Evolutionary conservation across 23 tunicate species (phyloP).

Genomic region (Trididemnum clinides): DNA sequence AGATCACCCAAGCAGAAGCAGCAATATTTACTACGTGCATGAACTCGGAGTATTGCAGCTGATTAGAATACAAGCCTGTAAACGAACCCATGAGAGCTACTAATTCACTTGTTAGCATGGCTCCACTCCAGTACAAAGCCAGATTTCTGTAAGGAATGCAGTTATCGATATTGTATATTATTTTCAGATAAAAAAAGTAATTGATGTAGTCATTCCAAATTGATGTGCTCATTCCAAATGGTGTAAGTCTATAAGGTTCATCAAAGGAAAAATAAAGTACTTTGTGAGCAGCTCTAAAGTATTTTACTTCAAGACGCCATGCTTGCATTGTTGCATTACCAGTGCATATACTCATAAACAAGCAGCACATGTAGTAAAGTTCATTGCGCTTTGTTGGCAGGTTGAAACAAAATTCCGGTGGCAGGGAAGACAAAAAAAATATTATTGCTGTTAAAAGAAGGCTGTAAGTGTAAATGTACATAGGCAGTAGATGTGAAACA

Average conservation of each 20-base stretch:
- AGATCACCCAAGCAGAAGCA: conserved; percentile 54
- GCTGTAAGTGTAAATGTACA: conserved; percentile 10
- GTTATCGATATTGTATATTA: conserved; percentile 68
- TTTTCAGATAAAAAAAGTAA: conserved; percentile 42
- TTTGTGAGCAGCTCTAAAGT: not conserved
- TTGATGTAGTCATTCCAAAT: conserved; percentile 63
- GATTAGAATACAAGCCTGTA: conserved; percentile 42
- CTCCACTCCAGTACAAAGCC: conserved; percentile 71
- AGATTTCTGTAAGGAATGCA: conserved; percentile 31
- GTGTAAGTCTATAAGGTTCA: conserved; percentile 53
- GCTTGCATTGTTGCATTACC: not conserved
- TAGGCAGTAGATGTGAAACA: conserved; percentile 12
- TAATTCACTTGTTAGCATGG: conserved; percentile 51
- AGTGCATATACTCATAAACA: conserved; percentile 34
- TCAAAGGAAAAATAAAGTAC: conserved; percentile 47
- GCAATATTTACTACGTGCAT: conserved; percentile 46
- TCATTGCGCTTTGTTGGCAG: not conserved
- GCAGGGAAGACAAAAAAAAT: not conserved
- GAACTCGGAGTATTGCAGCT: conserved; percentile 39
- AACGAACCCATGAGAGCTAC: conserved; percentile 39
- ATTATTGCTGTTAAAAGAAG: not conserved
- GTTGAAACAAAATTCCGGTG: conserved; percentile 2
- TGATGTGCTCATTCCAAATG: conserved; percentile 50
- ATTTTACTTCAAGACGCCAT: not conserved
- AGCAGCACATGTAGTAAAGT: conserved; percentile 57